phyloP scores from a whole-genome alignment of 2,113 vertebrate species.

The Meriones unguiculatus region DNA sequence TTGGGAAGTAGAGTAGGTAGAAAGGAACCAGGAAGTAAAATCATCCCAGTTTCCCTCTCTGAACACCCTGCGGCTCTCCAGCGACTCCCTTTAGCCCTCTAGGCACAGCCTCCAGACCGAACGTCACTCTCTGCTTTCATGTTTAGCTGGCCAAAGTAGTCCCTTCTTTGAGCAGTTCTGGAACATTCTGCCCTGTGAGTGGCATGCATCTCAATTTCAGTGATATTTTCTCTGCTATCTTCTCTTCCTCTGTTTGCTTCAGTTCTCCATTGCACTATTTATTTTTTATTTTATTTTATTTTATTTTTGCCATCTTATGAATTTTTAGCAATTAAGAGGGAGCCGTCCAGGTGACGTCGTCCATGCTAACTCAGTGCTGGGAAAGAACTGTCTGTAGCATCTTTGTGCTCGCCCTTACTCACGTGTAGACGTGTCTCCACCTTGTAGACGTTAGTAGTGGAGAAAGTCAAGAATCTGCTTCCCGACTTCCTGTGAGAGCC shows the following conservation, averaged over 20 bases:
- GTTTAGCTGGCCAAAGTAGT: neutral
- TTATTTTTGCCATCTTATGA: neutral
- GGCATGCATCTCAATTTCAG: neutral
- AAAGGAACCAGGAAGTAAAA: too few species aligned
- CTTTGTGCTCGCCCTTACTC: neutral
- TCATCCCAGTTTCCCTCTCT: neutral
- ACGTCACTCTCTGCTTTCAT: neutral
- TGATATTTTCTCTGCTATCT: neutral
- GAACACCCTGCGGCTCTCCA: neutral
- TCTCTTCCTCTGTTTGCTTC: neutral
- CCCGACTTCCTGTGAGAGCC: neutral
- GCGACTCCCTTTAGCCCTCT: too few species aligned
- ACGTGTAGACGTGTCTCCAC: neutral
- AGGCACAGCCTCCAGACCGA: neutral
- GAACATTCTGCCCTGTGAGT: neutral
- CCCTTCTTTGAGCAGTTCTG: neutral
- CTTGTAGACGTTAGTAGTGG: neutral
- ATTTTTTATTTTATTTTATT: too few species aligned
- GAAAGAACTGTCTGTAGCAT: neutral
- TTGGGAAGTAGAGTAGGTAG: too few species aligned
- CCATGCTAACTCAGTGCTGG: neutral
- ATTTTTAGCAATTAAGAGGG: neutral
- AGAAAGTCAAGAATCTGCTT: neutral
- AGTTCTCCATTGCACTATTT: neutral
- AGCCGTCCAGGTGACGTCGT: neutral